Conservation (phyloP, 2,888 invertebrate species). For the Amaurobius ferox region DNA sequence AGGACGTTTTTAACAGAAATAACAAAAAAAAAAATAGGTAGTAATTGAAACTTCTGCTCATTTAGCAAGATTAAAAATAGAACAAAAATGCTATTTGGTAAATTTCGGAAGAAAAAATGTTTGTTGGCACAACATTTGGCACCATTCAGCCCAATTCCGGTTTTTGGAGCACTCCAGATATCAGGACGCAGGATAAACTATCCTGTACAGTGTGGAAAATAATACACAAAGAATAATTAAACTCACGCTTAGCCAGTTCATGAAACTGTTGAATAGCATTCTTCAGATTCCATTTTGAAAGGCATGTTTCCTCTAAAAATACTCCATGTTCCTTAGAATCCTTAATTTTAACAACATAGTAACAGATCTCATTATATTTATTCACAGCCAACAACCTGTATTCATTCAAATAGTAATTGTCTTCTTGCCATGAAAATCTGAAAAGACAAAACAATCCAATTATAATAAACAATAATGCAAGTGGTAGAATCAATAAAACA, state of each 20-base stretch:
- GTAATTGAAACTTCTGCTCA: too few species aligned
- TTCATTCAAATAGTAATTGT: slow-evolving; percentile 32
- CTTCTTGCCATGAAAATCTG: slow-evolving; percentile 64
- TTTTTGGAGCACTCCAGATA: too few species aligned
- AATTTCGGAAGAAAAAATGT: too few species aligned
- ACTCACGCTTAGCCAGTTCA: slow-evolving; percentile 50
- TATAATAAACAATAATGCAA: not conserved
- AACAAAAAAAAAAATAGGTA: too few species aligned
- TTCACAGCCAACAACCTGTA: slow-evolving; percentile 32
- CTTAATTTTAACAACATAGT: slow-evolving; percentile 32
- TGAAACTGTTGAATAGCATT: slow-evolving; percentile 49
- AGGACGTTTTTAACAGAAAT: too few species aligned
- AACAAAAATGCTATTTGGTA: too few species aligned
- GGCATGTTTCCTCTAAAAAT: not conserved
- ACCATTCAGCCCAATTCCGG: too few species aligned
- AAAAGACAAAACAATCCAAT: not conserved
- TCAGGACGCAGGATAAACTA: too few species aligned
- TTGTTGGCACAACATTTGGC: too few species aligned
- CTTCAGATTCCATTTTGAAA: slow-evolving; percentile 37
- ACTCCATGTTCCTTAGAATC: not conserved
- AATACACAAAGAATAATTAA: too few species aligned
- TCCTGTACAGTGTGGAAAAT: too few species aligned
- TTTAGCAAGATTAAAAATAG: too few species aligned
- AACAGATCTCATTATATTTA: slow-evolving; percentile 33
- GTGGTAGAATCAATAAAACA: not conserved